Evolutionary conservation across 2,888 invertebrate species (phyloP), one percentile per base, ranked within the genome.

Genomic region (Sussaba pulchella): DNA sequence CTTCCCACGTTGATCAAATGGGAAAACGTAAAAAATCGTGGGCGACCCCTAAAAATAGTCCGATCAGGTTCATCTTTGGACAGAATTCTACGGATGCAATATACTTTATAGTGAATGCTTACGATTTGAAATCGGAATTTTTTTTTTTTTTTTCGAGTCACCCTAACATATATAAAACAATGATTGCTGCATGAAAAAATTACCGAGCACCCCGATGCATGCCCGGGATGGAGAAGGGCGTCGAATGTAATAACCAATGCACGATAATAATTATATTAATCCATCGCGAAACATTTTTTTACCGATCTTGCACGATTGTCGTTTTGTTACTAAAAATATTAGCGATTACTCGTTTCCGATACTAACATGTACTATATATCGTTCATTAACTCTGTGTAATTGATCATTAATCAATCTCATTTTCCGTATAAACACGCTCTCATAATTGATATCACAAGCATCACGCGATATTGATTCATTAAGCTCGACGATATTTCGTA

Each of bases 351-450:
- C 39, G 36, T 69, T n/a, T 26, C 45, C 67, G 72, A 70, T 69
- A 76, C 57, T 81, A 78, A 78, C 59, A 73, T 14, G 50, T 74
- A 74, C 59, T 45, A 64, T 78, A 59, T 57, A 19, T 64, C 66
- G 64, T 74, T 36, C 41, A 57, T 57, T 52, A 81, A 73, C 43
- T 59, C 50, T 73, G 21, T 45, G 50, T 77, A 63, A 63, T 54
- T 73, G 57, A 69, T 26, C 17, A 61, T 74, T 66, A 43, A 80
- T 66, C 24, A 4, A 63, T 57, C 57, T 41, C 36, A n/a, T 21
- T 14, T 17, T 39, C 12, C 36, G 41, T 39, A 59, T 52, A 24
- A 67, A 61, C 50, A 71, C 19, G 41, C 26, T 36, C 36, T 75
- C 59, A 59, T 66, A 31, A 54, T 43, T 72, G 52, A 59, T 66